Evolutionary conservation across 2,797 vertebrate genomes (phyloP), one percentile per base, ranked within the genome.

Genomic region (Lindbergichthys nudifrons): DNA sequence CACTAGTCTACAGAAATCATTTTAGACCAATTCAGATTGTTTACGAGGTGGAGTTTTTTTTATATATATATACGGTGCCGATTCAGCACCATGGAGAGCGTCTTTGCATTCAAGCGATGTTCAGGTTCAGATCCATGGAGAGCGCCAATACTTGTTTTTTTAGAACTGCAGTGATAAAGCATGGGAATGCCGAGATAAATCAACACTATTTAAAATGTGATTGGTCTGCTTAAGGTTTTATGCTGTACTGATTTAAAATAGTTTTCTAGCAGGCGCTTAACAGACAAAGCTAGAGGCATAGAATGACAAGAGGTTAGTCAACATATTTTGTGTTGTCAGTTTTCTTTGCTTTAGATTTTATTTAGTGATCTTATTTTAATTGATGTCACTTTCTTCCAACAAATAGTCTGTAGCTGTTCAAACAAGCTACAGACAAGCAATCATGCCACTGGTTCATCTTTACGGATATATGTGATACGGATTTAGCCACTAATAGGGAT

Each of bases 91-190:
- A 50, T 0, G 67, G 75, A 68, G 8, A 80, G 67, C 45, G 26
- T 0, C 4, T 5, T 0, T 5, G 3, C 21, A 5, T 53, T 8
- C 18, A 0, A 6, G 2, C 14, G 0, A 21, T 0, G 57, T 21
- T 7, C n/a, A 0, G 61, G 5, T 56, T 65, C 75, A 86, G 75
- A 2, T 82, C 83, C 62, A n/a, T 0, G 75, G 77, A 77, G 3
- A 77, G 68, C 45, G 18, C 26, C 11, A 1, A 18, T 3, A 26
- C 51, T 43, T 57, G n/a, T 13, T 30, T 53, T 30, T 48, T 1
- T 18, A 9, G 3, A 39, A 18, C 16, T 19, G 16, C 8, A 0
- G 16, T 14, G 8, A 51, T 19, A 16, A 21, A 63, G 15, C 50
- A 18, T 5, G 42, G 5, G 9, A 0, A 32, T 23, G 9, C 47